phyloP scores from a whole-genome alignment of 2,888 invertebrate species.

The Epirrita christyi region DNA sequence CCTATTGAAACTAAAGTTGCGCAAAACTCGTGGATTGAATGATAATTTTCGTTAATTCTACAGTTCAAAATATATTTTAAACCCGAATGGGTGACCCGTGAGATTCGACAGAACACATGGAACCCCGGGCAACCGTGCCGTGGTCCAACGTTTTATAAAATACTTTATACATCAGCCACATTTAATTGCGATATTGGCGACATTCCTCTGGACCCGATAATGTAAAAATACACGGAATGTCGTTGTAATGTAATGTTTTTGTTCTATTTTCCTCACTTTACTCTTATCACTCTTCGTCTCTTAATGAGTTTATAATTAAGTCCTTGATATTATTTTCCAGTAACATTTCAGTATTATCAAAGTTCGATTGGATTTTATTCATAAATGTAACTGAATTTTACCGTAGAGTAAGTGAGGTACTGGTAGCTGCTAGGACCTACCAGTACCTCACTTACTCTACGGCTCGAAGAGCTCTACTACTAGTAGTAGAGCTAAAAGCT shows the following conservation, averaged over 20 bases:
- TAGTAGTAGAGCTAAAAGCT: too few relatives aligned
- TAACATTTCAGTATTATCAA: conserved; percentile 4
- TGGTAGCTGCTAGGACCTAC: too few relatives aligned
- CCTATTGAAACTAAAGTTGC: too few relatives aligned
- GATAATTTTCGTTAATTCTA: neutral
- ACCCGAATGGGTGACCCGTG: conserved; percentile 4
- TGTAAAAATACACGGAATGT: conserved; percentile 44
- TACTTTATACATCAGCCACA: conserved; percentile 1
- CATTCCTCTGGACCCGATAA: conserved; percentile 50
- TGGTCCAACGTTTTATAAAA: neutral
- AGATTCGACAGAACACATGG: conserved; percentile 7
- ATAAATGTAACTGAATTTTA: too few relatives aligned
- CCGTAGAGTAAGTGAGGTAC: too few relatives aligned
- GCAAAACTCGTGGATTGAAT: neutral
- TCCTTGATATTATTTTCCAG: conserved; percentile 13
- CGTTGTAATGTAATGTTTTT: conserved; percentile 24
- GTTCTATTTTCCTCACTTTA: conserved; percentile 16
- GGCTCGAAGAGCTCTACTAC: too few relatives aligned
- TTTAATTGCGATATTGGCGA: conserved; percentile 46
- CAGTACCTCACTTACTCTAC: too few relatives aligned
- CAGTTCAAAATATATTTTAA: neutral
- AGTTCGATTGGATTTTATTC: neutral
- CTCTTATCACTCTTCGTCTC: conserved; percentile 6
- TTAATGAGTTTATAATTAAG: conserved; percentile 37
- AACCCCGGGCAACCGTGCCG: neutral